Percentiles rank a stretch among this genome's conserved stretches.
These are phyloP conservation scores for Drosophila kepulauana DNA, from an alignment of 1,140 invertebrate species.

Conservation along the genomic window DNA sequence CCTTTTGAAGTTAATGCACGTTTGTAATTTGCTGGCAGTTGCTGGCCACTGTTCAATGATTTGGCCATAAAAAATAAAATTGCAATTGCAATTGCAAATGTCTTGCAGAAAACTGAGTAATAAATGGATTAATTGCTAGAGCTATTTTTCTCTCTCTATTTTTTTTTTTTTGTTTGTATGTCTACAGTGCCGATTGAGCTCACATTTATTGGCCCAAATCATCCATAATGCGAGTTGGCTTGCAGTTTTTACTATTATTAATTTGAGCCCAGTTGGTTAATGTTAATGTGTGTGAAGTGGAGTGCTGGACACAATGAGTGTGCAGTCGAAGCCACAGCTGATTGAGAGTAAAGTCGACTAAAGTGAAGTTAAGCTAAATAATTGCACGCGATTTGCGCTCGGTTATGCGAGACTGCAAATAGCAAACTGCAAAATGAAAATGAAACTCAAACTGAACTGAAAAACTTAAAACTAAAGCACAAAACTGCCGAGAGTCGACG, in stretches of 20 bases:
- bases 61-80: slow-evolving; percentile 19
- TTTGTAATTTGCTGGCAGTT: not conserved
- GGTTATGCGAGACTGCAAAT: slow-evolving; percentile 48
- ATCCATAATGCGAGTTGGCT: slow-evolving; percentile 58
- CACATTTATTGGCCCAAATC: slow-evolving; percentile 70
- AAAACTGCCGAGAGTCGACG: slow-evolving; percentile 48
- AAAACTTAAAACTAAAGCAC: slow-evolving; percentile 36
- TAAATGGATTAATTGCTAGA: slow-evolving; percentile 68
- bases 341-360: slow-evolving; percentile 49
- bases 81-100: slow-evolving; percentile 45
- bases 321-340: slow-evolving; percentile 33
- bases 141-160: slow-evolving; percentile 20
- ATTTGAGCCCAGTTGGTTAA: slow-evolving; percentile 58
- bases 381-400: slow-evolving; percentile 76
- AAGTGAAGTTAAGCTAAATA: slow-evolving; percentile 66
- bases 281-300: slow-evolving; percentile 9
- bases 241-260: slow-evolving; percentile 62
- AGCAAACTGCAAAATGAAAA: slow-evolving; percentile 34
- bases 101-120: slow-evolving; percentile 26
- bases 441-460: slow-evolving; percentile 28
- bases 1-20: slow-evolving; percentile 15
- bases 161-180: slow-evolving; percentile 26
- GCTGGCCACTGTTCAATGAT: slow-evolving; percentile 15
- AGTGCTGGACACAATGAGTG: slow-evolving; percentile 49
- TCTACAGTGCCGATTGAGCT: slow-evolving; percentile 23